phyloP scores from a whole-genome alignment of 2,888 invertebrate genomes.

The Euproctis similis region DNA sequence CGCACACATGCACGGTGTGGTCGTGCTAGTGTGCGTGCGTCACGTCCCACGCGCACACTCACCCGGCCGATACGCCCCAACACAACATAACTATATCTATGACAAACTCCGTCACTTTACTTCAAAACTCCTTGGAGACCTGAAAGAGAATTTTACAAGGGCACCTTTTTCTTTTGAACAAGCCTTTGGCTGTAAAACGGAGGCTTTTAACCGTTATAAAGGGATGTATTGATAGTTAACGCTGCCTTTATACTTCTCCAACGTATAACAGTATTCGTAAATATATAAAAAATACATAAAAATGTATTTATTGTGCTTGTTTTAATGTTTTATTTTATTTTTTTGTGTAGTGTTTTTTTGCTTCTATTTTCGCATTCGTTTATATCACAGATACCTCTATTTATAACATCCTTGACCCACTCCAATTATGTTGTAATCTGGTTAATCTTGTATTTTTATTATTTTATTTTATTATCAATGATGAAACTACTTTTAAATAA shows the following conservation, averaged over 20 bases:
- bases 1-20: neutral
- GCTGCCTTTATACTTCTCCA: conserved; percentile 48
- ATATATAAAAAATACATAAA: conserved; percentile 30
- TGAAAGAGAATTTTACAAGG: conserved; percentile 67
- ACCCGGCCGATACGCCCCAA: conserved; percentile 54
- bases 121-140: conserved; percentile 60
- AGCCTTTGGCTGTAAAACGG: conserved; percentile 56
- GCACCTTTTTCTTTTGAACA: conserved; percentile 56
- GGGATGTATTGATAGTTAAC: conserved; percentile 46
- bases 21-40: conserved; percentile 23
- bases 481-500: conserved; percentile 18
- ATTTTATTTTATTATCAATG: conserved; percentile 17
- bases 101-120: conserved; percentile 36
- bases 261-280: too few species aligned
- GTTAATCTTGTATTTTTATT: conserved; percentile 21
- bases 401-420: conserved; percentile 22
- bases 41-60: conserved; percentile 49
- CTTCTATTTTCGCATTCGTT: neutral
- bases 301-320: conserved; percentile 17
- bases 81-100: conserved; percentile 40
- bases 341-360: neutral
- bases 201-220: conserved; percentile 49
- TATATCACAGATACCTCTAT: conserved; percentile 10
- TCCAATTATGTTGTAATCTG: conserved; percentile 10
- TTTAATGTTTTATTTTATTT: conserved; percentile 8